Evolutionary conservation across 2,113 vertebrate species (phyloP).

Genomic region (Saimiri boliviensis): DNA sequence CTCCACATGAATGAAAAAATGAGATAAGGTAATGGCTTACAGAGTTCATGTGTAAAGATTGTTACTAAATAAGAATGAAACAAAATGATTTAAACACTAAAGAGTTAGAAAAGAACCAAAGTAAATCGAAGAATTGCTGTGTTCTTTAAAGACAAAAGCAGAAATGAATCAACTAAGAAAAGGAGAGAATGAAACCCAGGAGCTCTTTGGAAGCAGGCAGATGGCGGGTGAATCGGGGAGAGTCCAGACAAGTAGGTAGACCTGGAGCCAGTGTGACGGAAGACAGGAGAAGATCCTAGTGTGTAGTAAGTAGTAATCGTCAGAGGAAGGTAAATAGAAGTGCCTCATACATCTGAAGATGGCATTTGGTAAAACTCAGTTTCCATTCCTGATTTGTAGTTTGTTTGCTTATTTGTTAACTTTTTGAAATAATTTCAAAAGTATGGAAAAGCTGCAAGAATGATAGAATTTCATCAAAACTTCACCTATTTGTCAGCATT

Average conservation of each 20-base stretch:
- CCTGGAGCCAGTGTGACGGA: background rate
- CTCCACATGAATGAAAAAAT: background rate
- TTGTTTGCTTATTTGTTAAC: background rate
- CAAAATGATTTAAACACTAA: background rate
- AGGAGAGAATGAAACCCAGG: too few species aligned
- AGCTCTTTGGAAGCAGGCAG: background rate
- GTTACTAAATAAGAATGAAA: background rate
- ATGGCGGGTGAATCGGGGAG: rapidly evolving
- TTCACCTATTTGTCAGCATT: background rate
- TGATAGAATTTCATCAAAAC: background rate
- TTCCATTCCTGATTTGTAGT: background rate
- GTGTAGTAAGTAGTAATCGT: background rate
- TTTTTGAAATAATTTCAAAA: background rate
- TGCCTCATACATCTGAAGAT: background rate
- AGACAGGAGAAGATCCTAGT: too few species aligned
- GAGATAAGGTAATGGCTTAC: background rate
- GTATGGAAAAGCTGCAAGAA: background rate
- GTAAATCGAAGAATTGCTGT: background rate
- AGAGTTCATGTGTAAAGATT: too few species aligned
- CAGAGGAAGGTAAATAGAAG: background rate
- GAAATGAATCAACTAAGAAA: background rate
- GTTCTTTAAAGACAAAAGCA: background rate
- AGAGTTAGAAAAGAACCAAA: background rate
- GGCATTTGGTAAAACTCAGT: background rate
- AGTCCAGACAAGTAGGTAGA: background rate